Conservation (phyloP, 2,888 invertebrate species). For the Ceraclea dissimilis region DNA sequence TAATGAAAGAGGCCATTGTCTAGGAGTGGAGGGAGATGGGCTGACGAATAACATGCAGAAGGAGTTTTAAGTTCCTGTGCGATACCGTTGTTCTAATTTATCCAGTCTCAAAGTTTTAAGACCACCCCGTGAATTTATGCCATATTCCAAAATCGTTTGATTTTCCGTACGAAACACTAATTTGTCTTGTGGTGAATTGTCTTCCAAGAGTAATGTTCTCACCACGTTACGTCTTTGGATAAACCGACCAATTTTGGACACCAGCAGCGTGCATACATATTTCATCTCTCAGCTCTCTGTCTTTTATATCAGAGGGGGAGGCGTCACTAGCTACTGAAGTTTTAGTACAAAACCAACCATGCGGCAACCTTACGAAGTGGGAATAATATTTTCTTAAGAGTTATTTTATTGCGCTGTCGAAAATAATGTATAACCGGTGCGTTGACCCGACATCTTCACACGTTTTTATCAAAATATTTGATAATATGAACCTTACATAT, state of each 20-base stretch:
- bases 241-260: background rate
- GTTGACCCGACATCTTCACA: background rate
- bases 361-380: background rate
- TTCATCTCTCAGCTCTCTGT: slow-evolving; percentile 1
- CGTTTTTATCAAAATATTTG: too few species aligned
- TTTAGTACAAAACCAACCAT: background rate
- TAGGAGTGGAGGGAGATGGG: too few species aligned
- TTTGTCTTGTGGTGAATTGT: background rate
- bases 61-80: too few species aligned
- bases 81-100: too few species aligned
- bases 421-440: background rate
- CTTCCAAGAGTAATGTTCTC: too few species aligned
- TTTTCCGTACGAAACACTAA: background rate
- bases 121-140: too few species aligned
- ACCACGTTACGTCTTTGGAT: background rate
- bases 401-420: background rate
- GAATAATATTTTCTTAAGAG: background rate
- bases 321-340: background rate
- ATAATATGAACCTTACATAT: too few species aligned
- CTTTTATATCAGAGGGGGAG: background rate
- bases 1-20: too few species aligned
- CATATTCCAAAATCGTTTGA: too few species aligned
- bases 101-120: too few species aligned
- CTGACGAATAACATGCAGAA: too few species aligned
- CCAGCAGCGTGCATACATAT: background rate